Evolutionary conservation across 1,140 invertebrate species (phyloP).

Genomic region (Hylaeus volcanicus): DNA sequence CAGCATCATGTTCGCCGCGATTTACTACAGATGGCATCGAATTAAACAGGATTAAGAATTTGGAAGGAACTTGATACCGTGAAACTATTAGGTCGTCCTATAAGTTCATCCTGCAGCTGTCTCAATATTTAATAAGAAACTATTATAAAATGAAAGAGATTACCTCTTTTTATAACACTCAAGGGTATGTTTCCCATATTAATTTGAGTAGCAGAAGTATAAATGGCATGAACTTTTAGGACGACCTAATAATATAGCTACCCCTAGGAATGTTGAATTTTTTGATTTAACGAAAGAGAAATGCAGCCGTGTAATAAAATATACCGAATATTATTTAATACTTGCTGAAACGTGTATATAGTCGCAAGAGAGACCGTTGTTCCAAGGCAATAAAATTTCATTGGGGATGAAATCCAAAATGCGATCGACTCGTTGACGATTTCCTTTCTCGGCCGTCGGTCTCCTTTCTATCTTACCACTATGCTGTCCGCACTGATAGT

Average conservation of each 20-base stretch:
- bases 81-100: background rate
- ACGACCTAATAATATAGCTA: too few relatives aligned
- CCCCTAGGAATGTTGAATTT: too few relatives aligned
- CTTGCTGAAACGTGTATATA: background rate
- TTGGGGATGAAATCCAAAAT: background rate
- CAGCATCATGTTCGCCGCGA: slow-evolving; percentile 73
- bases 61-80: background rate
- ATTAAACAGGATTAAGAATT: slow-evolving; percentile 66
- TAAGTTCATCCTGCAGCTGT: too few relatives aligned
- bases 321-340: background rate
- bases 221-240: too few relatives aligned
- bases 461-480: too few relatives aligned
- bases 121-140: too few relatives aligned
- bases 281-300: background rate
- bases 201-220: too few relatives aligned
- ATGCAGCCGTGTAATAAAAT: background rate
- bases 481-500: too few relatives aligned
- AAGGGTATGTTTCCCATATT: too few relatives aligned
- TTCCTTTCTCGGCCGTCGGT: background rate
- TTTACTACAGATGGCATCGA: slow-evolving; percentile 71
- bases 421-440: background rate
- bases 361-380: background rate
- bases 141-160: too few relatives aligned
- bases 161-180: too few relatives aligned
- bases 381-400: background rate